phyloP scores from a whole-genome alignment of 2,113 vertebrate genomes.

The Muscicapa adusta region DNA sequence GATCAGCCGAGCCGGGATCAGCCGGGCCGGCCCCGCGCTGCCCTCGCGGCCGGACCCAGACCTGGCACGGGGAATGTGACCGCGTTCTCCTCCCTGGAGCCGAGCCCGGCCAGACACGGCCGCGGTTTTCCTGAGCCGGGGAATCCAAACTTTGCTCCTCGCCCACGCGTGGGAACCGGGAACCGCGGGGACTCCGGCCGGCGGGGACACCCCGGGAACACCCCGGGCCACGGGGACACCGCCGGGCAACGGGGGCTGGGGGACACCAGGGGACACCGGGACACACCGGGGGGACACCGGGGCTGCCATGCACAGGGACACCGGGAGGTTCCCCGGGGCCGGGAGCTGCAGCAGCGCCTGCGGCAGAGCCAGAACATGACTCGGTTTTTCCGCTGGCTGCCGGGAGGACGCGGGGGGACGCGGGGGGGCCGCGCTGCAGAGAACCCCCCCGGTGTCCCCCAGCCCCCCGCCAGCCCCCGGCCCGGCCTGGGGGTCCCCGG shows the following conservation, averaged over 20 bases:
- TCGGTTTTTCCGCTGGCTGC: neutral
- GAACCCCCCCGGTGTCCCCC: neutral
- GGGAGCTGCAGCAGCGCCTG: neutral
- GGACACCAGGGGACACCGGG: neutral
- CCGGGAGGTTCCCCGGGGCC: neutral
- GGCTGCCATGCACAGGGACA: neutral
- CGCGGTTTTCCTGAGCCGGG: conserved; percentile 11
- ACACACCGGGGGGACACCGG: neutral
- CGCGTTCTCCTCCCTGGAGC: neutral
- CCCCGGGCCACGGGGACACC: too few species aligned
- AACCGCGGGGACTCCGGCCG: neutral
- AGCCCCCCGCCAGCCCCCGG: accelerated
- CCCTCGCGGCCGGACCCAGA: accelerated
- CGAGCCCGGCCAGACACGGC: neutral
- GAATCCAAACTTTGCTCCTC: neutral
- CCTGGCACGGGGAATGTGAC: neutral
- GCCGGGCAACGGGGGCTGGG: too few species aligned
- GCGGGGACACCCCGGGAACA: neutral
- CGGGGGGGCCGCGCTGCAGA: too few species aligned
- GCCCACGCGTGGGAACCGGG: neutral
- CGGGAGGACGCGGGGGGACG: neutral
- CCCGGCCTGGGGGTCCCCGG: accelerated
- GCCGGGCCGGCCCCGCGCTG: neutral
- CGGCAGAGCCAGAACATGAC: neutral
- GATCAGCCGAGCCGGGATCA: neutral